Evolutionary conservation across 35 echinoderm and acorn worm species (phyloP).

Genomic region (Amphiura filiformis): DNA sequence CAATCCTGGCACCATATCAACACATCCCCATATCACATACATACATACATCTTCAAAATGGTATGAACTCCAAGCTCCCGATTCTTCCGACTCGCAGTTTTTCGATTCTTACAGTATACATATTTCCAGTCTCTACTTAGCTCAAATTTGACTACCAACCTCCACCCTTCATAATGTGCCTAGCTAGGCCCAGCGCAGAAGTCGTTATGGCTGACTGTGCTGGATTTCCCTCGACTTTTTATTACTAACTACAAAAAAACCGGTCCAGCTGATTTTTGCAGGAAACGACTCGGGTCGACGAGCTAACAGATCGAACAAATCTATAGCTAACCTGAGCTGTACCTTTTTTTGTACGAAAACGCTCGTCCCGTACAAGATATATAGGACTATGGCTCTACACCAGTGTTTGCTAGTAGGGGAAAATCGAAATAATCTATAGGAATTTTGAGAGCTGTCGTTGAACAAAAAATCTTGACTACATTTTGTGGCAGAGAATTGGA

Average conservation of each 20-base stretch:
- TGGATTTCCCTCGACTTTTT: neutral
- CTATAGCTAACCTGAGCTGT: neutral
- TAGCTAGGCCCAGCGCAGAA: neutral
- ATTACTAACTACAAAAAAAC: conserved; percentile 9
- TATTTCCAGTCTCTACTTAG: too few relatives aligned
- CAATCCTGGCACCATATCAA: too few relatives aligned
- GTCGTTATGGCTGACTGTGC: neutral
- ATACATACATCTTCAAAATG: too few relatives aligned
- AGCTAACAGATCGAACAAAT: neutral
- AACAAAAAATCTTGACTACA: conserved; percentile 7
- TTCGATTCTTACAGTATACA: too few relatives aligned
- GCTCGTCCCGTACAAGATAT: neutral
- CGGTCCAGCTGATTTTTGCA: conserved; percentile 5
- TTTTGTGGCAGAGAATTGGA: neutral
- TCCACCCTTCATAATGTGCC: neutral
- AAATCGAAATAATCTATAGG: neutral
- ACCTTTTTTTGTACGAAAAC: neutral
- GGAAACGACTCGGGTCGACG: neutral
- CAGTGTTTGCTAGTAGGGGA: neutral
- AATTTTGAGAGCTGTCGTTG: conserved; percentile 1
- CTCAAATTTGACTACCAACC: neutral
- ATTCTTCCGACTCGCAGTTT: too few relatives aligned
- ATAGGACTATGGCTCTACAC: neutral
- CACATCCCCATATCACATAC: too few relatives aligned
- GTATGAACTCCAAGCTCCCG: too few relatives aligned